phyloP scores from a whole-genome alignment of 2,113 vertebrate genomes.

The Gavia stellata region DNA sequence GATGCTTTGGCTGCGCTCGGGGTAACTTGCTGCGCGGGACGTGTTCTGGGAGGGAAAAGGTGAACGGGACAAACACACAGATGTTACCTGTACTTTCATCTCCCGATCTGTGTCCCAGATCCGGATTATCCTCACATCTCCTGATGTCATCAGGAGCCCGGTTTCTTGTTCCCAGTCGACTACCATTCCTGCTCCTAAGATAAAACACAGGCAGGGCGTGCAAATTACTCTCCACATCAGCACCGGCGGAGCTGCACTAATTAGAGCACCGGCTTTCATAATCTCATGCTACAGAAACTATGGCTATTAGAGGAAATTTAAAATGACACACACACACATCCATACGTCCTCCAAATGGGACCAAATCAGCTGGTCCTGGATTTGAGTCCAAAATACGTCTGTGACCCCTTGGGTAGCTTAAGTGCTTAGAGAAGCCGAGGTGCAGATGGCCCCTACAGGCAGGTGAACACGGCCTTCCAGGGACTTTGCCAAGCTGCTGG shows the following conservation, averaged over 20 bases:
- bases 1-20: accelerated
- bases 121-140: constrained; percentile 91
- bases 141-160: constrained; percentile 93
- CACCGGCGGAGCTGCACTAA: neutral
- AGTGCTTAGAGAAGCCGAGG: neutral
- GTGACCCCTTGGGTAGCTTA: neutral
- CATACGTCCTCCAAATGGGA: neutral
- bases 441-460: accelerated
- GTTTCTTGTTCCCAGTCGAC: constrained; percentile 99
- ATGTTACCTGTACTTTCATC: constrained; percentile 92
- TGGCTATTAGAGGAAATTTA: accelerated
- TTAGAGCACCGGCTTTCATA: neutral
- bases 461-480: neutral
- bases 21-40: accelerated
- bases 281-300: neutral
- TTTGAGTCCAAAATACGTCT: accelerated
- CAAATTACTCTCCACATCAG: neutral
- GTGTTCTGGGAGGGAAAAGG: neutral
- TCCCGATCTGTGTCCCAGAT: constrained; percentile 97
- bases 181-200: constrained; percentile 92
- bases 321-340: neutral
- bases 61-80: accelerated
- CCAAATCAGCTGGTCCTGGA: neutral
- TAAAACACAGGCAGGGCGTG: neutral
- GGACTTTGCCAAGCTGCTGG: neutral